Evolutionary conservation across 1,140 invertebrate genomes (phyloP).

Genomic region (Anastrepha ludens): DNA sequence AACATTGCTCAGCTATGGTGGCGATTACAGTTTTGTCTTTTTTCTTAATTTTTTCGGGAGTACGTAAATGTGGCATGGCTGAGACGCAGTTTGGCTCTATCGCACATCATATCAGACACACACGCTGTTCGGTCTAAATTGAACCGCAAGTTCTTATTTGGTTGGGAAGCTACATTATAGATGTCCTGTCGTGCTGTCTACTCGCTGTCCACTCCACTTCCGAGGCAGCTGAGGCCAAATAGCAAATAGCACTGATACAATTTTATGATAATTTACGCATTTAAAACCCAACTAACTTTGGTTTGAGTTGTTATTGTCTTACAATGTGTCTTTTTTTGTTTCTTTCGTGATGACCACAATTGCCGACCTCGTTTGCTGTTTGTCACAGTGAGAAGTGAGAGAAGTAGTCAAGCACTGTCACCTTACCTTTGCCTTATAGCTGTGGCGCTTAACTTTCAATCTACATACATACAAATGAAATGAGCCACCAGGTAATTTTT

Average conservation of each 20-base stretch:
- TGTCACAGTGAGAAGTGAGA: no score
- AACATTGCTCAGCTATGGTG: no score
- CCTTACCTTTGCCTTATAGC: not conserved
- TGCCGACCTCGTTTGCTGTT: not conserved
- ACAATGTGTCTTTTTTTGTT: not conserved
- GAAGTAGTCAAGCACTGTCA: no score
- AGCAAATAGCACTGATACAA: not conserved
- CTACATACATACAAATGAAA: not conserved
- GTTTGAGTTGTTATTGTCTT: not conserved
- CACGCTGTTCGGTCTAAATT: not conserved
- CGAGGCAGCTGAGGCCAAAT: not conserved
- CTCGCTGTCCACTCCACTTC: not conserved
- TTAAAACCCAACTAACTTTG: not conserved
- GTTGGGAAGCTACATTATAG: not conserved
- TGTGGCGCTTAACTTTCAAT: not conserved
- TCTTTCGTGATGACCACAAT: not conserved
- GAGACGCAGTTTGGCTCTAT: no score
- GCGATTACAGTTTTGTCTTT: no score
- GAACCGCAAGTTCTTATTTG: not conserved
- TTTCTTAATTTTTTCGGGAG: no score
- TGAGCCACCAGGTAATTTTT: not conserved
- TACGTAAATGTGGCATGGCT: no score
- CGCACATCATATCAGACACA: not conserved
- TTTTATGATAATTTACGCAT: slow-evolving; percentile 12
- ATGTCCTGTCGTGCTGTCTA: not conserved